Percentiles rank a stretch among this genome's conserved stretches.
Conservation (phyloP, 2,797 vertebrate genomes). For the Rhinichthys osculus region DNA sequence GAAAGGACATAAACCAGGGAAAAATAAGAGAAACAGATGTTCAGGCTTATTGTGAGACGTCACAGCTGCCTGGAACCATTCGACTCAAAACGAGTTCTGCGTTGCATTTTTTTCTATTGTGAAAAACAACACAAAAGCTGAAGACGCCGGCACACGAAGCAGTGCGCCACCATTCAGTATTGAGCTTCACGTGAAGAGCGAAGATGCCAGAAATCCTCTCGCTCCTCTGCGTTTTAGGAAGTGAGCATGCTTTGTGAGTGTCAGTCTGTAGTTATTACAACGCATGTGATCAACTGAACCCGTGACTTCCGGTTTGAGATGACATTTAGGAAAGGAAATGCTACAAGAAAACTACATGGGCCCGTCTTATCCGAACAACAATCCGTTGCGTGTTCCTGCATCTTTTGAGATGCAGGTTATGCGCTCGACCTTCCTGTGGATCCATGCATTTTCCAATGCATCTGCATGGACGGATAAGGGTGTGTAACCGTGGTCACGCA, state of each 20-base stretch:
- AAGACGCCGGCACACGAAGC: background rate
- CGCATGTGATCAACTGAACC: background rate
- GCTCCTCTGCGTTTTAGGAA: slow-evolving; percentile 1
- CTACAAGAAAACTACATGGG: slow-evolving; percentile 23
- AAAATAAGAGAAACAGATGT: slow-evolving; percentile 19
- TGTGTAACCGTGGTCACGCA: background rate
- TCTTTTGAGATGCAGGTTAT: background rate
- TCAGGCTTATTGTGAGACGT: slow-evolving; percentile 4
- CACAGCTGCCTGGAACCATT: background rate
- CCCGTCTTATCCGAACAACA: slow-evolving; percentile 4
- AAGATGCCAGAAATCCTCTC: background rate
- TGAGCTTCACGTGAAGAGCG: background rate
- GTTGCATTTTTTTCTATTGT: background rate
- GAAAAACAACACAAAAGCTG: background rate
- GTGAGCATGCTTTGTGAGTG: slow-evolving; percentile 17
- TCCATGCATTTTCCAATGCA: slow-evolving; percentile 7
- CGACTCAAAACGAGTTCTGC: slow-evolving; percentile 5
- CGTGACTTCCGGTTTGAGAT: background rate
- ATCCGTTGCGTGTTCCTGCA: background rate
- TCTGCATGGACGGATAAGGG: background rate
- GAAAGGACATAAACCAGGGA: slow-evolving; percentile 24
- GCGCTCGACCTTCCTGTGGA: background rate
- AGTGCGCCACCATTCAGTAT: background rate
- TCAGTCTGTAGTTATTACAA: background rate
- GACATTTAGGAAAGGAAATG: slow-evolving; percentile 35